Evolutionary conservation across 2,113 vertebrate genomes (phyloP).

Genomic region (human (Homo sapiens)): GRCh38 chrX:100477501-100478000

Average conservation of each 20-base stretch:
- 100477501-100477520: slow-evolving; percentile 29
- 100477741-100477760: slow-evolving; percentile 52
- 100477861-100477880: slow-evolving; percentile 67
- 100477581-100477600: slow-evolving; percentile 10
- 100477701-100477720: slow-evolving; percentile 50
- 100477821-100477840: slow-evolving; percentile 63
- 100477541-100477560: neutral
- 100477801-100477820: slow-evolving; percentile 60
- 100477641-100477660: neutral
- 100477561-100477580: neutral
- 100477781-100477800: slow-evolving; percentile 46
- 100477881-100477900: slow-evolving; percentile 60
- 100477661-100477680: neutral
- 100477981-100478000: slow-evolving; percentile 56
- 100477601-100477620: slow-evolving; percentile 14
- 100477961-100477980: slow-evolving; percentile 64
- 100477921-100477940: slow-evolving; percentile 73
- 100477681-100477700: slow-evolving; percentile 46
- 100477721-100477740: slow-evolving; percentile 46
- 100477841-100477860: slow-evolving; percentile 69
- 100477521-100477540: slow-evolving; percentile 28
- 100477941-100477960: slow-evolving; percentile 29
- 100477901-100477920: slow-evolving; percentile 63
- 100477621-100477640: neutral
- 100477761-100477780: slow-evolving; percentile 49